Percentiles rank a stretch among this genome's conserved stretches.
These are phyloP conservation scores for Stenodera caucasica DNA, from an alignment of 2,888 invertebrate species.

Conservation along the genomic window DNA sequence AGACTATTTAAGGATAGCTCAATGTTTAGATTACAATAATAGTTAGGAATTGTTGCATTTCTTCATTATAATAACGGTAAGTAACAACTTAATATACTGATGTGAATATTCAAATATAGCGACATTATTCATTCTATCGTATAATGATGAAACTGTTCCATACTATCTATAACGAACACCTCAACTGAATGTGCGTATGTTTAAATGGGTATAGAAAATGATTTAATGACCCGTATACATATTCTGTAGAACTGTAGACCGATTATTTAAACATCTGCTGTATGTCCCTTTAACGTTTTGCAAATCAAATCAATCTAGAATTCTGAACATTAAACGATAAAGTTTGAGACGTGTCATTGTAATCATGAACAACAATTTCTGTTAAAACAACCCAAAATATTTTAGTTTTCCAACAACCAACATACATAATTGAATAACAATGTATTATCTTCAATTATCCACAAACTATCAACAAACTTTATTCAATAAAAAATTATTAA, in stretches of 20 bases:
- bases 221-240: constrained; percentile 8
- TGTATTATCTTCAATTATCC: no score
- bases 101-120: no score
- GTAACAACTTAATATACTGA: neutral
- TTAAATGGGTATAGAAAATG: neutral
- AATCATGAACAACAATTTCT: neutral
- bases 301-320: constrained; percentile 18
- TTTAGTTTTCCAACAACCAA: constrained; percentile 3
- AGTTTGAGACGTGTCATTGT: neutral
- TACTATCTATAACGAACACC: no score
- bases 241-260: neutral
- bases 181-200: no score
- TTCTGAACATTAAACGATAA: neutral
- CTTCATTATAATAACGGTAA: neutral
- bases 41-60: neutral
- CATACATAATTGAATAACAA: constrained; percentile 23
- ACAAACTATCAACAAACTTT: no score
- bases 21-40: neutral
- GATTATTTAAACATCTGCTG: constrained; percentile 18
- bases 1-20: neutral
- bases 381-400: neutral
- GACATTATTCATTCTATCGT: no score
- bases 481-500: constrained; percentile 1
- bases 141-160: no score
- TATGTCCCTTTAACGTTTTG: constrained; percentile 17